These are phyloP conservation scores for Knipowitschia caucasica DNA, from an alignment of 2,797 vertebrate genomes.

Conservation along the genomic window DNA sequence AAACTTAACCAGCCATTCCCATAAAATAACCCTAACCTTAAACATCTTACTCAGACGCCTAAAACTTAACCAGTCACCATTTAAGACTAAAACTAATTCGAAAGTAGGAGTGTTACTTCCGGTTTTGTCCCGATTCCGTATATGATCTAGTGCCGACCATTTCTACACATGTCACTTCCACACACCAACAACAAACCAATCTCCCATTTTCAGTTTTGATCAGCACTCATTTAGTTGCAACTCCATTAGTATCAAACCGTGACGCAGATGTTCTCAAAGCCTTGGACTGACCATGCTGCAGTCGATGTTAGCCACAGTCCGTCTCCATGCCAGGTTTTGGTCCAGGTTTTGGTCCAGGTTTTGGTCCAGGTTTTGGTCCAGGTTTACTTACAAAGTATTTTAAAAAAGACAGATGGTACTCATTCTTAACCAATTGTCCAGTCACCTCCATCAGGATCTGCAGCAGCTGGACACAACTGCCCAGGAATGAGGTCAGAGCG, in stretches of 20 bases:
- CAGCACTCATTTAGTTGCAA: not conserved
- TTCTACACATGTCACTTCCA: not conserved
- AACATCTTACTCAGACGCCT: no score
- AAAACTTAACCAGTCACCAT: no score
- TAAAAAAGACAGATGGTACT: constrained; percentile 63
- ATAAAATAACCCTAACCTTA: no score
- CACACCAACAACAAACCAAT: not conserved
- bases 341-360: no score
- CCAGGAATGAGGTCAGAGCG: constrained; percentile 87
- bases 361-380: no score
- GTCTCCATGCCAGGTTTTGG: constrained; percentile 45
- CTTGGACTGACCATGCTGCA: constrained; percentile 25
- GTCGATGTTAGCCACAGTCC: constrained; percentile 4
- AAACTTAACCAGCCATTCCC: no score
- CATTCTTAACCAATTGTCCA: constrained; percentile 58
- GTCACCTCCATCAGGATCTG: constrained; percentile 93
- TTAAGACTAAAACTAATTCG: no score
- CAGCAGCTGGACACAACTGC: constrained; percentile 89
- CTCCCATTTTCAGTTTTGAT: not conserved
- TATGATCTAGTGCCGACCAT: no score
- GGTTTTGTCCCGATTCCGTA: no score
- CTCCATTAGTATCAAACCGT: not conserved
- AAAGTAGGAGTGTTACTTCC: no score
- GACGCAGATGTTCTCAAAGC: not conserved
- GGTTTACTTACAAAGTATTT: constrained; percentile 58